Conservation (phyloP, 1,140 invertebrate species). For the Pachypsylla venusta region DNA sequence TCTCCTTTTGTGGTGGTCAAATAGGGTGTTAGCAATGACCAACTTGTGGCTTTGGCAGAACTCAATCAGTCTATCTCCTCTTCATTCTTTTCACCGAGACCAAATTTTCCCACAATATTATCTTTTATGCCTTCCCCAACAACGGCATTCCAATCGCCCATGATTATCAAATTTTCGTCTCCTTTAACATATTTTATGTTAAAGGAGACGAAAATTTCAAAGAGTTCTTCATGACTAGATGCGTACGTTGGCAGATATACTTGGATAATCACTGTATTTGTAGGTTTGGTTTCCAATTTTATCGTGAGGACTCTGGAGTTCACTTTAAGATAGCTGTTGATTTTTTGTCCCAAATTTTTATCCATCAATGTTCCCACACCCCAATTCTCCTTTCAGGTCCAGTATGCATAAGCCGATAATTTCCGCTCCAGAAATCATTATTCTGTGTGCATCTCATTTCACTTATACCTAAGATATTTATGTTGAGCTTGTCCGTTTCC, state of each 20-base stretch:
- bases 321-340: neutral
- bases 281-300: slow-evolving; percentile 9
- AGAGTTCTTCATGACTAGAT: slow-evolving; percentile 6
- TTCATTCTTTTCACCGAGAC: slow-evolving; percentile 25
- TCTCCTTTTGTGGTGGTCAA: slow-evolving; percentile 23
- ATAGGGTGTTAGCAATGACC: slow-evolving; percentile 24
- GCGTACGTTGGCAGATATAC: slow-evolving; percentile 13
- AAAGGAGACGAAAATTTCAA: slow-evolving; percentile 4
- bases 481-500: slow-evolving; percentile 9
- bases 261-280: slow-evolving; percentile 12
- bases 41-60: slow-evolving; percentile 27
- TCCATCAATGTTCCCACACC: slow-evolving; percentile 3
- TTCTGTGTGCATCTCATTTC: slow-evolving; percentile 5
- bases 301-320: neutral
- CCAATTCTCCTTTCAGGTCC: neutral
- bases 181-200: neutral
- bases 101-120: slow-evolving; percentile 17
- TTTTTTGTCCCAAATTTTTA: slow-evolving; percentile 5
- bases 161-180: slow-evolving; percentile 18
- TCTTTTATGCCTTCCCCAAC: slow-evolving; percentile 17
- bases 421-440: slow-evolving; percentile 4
- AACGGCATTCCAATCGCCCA: slow-evolving; percentile 24
- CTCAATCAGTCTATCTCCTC: slow-evolving; percentile 24
- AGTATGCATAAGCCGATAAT: slow-evolving; percentile 8
- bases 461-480: slow-evolving; percentile 3